These are phyloP conservation scores for Phrynocephalus versicolor DNA, from an alignment of 2,113 vertebrate species.

Conservation along the genomic window DNA sequence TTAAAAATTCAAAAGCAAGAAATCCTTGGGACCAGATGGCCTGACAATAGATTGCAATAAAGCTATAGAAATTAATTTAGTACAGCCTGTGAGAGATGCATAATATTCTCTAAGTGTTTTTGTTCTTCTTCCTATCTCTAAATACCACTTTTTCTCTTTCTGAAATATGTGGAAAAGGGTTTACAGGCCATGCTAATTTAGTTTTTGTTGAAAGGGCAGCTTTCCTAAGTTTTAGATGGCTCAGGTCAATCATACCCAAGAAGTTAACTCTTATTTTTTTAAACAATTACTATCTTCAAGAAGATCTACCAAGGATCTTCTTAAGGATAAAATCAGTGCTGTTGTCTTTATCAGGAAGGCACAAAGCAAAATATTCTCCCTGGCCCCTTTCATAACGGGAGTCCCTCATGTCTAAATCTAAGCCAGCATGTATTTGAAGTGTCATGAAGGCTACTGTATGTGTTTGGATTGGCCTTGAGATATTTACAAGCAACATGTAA, in stretches of 20 bases:
- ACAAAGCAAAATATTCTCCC: background rate
- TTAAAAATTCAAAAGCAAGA: background rate
- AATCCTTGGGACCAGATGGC: background rate
- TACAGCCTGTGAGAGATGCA: background rate
- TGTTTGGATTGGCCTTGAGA: background rate
- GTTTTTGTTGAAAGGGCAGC: background rate
- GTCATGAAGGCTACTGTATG: background rate
- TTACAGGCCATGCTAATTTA: constrained; percentile 21
- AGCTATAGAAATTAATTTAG: background rate
- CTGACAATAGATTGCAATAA: constrained; percentile 12
- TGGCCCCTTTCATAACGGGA: no score
- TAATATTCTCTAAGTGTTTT: constrained; percentile 18
- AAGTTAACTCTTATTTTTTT: background rate
- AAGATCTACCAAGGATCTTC: background rate
- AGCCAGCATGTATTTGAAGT: background rate
- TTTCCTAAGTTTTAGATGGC: background rate
- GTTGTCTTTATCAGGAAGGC: no score
- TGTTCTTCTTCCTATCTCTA: background rate
- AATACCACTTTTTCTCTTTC: constrained; percentile 3
- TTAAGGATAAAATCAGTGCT: background rate
- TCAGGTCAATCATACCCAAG: background rate
- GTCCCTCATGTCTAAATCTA: background rate
- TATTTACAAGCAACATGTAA: background rate
- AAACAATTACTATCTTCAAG: background rate
- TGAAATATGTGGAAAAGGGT: rapidly evolving